Evolutionary conservation across 2,888 invertebrate genomes (phyloP), one percentile per base, ranked within the genome.

Genomic region (Oasisia sp.): DNA sequence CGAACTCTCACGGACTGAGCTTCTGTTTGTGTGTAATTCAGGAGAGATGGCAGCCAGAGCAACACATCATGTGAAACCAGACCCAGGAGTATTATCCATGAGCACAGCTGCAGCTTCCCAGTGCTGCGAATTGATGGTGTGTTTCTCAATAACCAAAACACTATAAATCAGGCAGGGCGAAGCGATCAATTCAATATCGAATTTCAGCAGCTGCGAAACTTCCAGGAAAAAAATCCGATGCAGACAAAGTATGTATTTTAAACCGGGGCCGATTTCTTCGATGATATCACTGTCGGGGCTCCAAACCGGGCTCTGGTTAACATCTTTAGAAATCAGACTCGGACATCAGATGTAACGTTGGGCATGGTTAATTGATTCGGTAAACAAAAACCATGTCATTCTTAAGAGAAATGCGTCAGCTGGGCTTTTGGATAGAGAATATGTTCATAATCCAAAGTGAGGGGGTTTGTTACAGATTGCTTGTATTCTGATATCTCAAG

Each of bases 91-190:
- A 14, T 74, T 19, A 74, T 74, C 14, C 74, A 27, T 19, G 74
- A 74, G 19, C 74, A 74, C 74, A 74, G 74, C 74, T 74, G 74
- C 74, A 4, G 74, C 27, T 74, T 74, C 74, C 74, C 74, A 4
- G 9, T 27, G 19, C 19, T 74, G 27, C 7, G 74, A 74, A 74
- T 74, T 74, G 74, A 74, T 74, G 74, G 74, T 74, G 74, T 27
- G 74, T 74, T 74, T 74, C 74, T 74, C 74, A n/a, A 74, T 74
- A 74, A 74, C 74, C 74, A 74, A 50, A 74, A 74, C 74, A 74
- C 74, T 74, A 74, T 74, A 74, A 74, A 74, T 74, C 74, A 74
- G 27, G 27, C 74, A 27, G 74, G 19, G 74, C 74, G 19, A 4
- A n/a, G 74, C 7, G 74, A 74, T 74, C 74, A 74, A 74, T 74